Evolutionary conservation across 2,113 vertebrate genomes (phyloP), one percentile per base, ranked within the genome.

Genomic region (Sardina pilchardus): DNA sequence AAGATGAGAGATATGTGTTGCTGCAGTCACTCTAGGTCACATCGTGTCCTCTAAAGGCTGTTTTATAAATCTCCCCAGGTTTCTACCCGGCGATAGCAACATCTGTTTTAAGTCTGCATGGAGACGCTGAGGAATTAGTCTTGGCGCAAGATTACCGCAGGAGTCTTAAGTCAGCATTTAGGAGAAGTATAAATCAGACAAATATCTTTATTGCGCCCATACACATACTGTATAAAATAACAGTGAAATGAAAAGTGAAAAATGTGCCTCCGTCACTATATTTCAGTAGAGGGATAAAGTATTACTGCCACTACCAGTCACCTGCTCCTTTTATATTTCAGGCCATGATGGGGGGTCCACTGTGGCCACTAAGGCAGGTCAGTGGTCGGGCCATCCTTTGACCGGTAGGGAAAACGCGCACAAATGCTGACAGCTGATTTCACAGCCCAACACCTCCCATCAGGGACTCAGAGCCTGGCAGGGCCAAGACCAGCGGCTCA

Each of bases 91-190:
- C 63, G 10, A 71, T 34, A 71, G 34, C 63, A 12, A 83, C 82
- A 88, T 88, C 87, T 86, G 89, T 81, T 87, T 81, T 86, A 81
- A 45, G 45, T 90, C n/a, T 71, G 63, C 30, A 34, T 34, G 8
- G 8, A 71, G 63, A 71, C 63, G 14, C 26, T 3, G 30, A 71
- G 63, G 12, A 30, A 71, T 87, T 83, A 67, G 63, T 45, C 71
- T 86, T 84, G 56, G 81, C 85, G 82, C 81, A 80, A 84, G 9
- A 12, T 34, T 34, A 71, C 34, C 63, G 82, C 30, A 48, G 56
- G n/a, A 30, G 47, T 82, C 85, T 82, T 30, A 82, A 82, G 21
- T 50, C 34, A 81, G 44, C 44, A 21, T 42, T 67, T 71, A 56
- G 9, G 47, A 84, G 36, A 59, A 39, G 59, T 67, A 53, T 43